Evolutionary conservation across 1,140 invertebrate species (phyloP).

Genomic region (Zophobas morio): DNA sequence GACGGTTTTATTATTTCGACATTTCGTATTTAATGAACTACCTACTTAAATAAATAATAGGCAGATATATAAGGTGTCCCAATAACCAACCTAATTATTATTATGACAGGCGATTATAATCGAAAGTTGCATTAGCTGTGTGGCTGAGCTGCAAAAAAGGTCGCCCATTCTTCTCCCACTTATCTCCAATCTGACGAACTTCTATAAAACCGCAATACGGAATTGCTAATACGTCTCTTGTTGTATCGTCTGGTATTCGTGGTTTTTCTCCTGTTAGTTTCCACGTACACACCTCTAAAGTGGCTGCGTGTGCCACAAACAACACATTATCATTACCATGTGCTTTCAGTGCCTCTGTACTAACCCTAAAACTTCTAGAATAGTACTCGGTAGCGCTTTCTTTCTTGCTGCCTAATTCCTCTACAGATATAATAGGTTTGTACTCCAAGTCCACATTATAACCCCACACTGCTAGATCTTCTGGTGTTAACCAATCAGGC

Average conservation of each 20-base stretch:
- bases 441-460: slow-evolving; percentile 85
- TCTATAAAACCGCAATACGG: slow-evolving; percentile 86
- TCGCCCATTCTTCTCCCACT: slow-evolving; percentile 81
- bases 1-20: too few species aligned
- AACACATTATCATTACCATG: slow-evolving; percentile 61
- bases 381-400: slow-evolving; percentile 84
- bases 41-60: too few species aligned
- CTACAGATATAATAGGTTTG: slow-evolving; percentile 74
- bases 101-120: slow-evolving; percentile 74
- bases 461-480: slow-evolving; percentile 81
- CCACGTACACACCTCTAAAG: slow-evolving; percentile 85
- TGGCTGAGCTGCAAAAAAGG: slow-evolving; percentile 87
- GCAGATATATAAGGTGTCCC: too few species aligned
- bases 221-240: slow-evolving; percentile 81
- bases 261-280: slow-evolving; percentile 80
- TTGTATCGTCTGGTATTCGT: slow-evolving; percentile 76
- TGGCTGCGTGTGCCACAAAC: slow-evolving; percentile 83
- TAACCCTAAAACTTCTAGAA: slow-evolving; percentile 72
- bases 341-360: slow-evolving; percentile 66
- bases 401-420: slow-evolving; percentile 72
- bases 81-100: too few species aligned
- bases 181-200: slow-evolving; percentile 69
- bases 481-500: slow-evolving; percentile 84
- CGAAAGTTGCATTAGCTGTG: slow-evolving; percentile 85
- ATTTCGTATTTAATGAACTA: too few species aligned